Percentiles rank a stretch among this genome's conserved stretches.
These are phyloP conservation scores for Hycleus cichorii DNA, from an alignment of 1,140 invertebrate genomes.

Conservation along the genomic window DNA sequence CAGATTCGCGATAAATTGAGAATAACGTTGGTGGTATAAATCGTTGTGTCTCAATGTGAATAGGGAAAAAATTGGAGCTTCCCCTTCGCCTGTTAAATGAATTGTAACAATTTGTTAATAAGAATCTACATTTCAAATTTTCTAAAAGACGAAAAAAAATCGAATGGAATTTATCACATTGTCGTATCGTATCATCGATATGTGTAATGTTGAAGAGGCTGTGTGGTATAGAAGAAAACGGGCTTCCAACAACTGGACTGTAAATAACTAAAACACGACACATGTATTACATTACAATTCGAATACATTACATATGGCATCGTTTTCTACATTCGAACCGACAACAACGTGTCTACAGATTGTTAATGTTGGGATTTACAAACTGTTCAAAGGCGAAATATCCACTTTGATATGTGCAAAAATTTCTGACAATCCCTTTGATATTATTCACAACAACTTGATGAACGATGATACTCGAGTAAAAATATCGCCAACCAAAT, in stretches of 20 bases:
- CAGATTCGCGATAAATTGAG: slow-evolving; percentile 27
- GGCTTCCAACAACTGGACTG: slow-evolving; percentile 11
- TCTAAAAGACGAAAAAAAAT: no score
- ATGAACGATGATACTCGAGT: no score
- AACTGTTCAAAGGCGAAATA: background rate
- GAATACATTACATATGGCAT: slow-evolving; percentile 14
- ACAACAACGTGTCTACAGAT: slow-evolving; percentile 18
- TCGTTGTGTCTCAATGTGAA: slow-evolving; percentile 11
- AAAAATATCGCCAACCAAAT: no score
- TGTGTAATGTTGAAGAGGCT: background rate
- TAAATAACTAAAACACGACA: slow-evolving; percentile 18
- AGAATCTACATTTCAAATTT: no score
- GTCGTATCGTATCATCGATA: background rate
- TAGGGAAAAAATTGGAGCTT: background rate
- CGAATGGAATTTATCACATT: no score
- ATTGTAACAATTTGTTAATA: no score
- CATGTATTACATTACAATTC: slow-evolving; percentile 15
- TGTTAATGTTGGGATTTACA: slow-evolving; percentile 6
- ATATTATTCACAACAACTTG: no score
- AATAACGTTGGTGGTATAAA: slow-evolving; percentile 19
- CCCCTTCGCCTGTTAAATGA: no score
- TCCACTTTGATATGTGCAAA: background rate
- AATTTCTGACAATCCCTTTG: slow-evolving; percentile 3
- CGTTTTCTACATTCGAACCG: slow-evolving; percentile 1
- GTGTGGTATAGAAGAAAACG: background rate